Base-by-base conservation (phyloP, 2,888 invertebrate genomes). In the Scotopteryx bipunctaria region DNA sequence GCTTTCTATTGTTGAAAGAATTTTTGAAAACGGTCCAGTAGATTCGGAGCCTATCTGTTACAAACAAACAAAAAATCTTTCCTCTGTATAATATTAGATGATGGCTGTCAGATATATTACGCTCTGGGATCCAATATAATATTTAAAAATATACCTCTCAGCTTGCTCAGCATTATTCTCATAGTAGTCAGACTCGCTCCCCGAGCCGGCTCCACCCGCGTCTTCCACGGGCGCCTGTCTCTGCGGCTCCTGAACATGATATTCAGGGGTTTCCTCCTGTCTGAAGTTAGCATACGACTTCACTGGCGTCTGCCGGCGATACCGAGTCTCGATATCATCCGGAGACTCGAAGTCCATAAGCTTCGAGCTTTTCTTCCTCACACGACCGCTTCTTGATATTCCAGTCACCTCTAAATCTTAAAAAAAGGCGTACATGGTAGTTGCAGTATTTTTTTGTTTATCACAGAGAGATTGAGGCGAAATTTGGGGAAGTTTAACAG, bases 361-460 rank as follows among this genome's bases (percentile, higher is more conserved):
- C 78, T 98, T 98, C 0, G 98, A 97, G 11, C 98, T 98, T 83
- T 98, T 98, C 88, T 98, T 98, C 46, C 98, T 91, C 0, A 98
- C 97, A 49, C 97, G 92, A 14, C 97, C 97, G 66, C 97, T 97
- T 50, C 97, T 92, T 1, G 97, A 97, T 29, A 97, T 94, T 5
- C 97, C 97, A 45, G 95, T 96, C 47, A 96, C 96, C 84, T 95
- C 95, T 71, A 95, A 90, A 89, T 95, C 95, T 92, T 40, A 33
- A 25, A 40, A 40, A 25, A 43, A 35, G 8, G 37, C 33, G 9
- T 19, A 37, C 21, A 9, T 23, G 5, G 21, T 33, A 50, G 25
- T 25, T 9, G 33, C 43, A 19, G 21, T 25, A 21, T 29, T 11
- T 2, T 19, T 14, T 19, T 15, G 2, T 21, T 23, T 6, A 14